These are phyloP conservation scores for Dexiosoma caninum DNA, from an alignment of 2,888 invertebrate genomes.

Conservation along the genomic window DNA sequence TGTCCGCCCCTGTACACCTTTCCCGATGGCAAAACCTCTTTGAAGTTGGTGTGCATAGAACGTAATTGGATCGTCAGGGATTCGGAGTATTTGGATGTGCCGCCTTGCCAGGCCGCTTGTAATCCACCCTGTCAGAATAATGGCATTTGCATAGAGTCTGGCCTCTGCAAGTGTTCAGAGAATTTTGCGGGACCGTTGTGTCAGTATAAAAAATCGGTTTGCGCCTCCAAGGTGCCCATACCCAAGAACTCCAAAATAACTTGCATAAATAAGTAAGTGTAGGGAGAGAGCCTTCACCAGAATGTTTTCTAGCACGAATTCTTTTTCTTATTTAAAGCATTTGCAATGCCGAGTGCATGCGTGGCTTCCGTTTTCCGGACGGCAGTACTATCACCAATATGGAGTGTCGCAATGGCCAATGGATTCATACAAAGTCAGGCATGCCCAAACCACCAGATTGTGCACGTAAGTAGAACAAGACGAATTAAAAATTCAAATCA, in stretches of 20 bases:
- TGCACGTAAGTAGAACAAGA: constrained; percentile 81
- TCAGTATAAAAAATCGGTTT: constrained; percentile 85
- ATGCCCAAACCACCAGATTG: constrained; percentile 84
- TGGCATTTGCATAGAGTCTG: constrained; percentile 87
- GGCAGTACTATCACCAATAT: constrained; percentile 84
- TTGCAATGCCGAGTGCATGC: constrained; percentile 83
- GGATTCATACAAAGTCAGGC: constrained; percentile 83
- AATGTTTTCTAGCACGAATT: no score
- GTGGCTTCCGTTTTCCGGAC: constrained; percentile 85
- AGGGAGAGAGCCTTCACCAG: no score
- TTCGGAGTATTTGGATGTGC: constrained; percentile 76
- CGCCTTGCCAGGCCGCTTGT: constrained; percentile 86
- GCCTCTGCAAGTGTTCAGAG: constrained; percentile 86
- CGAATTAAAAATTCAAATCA: no score
- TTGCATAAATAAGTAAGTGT: constrained; percentile 83
- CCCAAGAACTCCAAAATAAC: constrained; percentile 83
- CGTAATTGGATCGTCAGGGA: constrained; percentile 74
- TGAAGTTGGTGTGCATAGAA: constrained; percentile 72
- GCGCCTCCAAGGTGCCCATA: constrained; percentile 82
- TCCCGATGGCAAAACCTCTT: constrained; percentile 65
- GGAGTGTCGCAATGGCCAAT: constrained; percentile 84
- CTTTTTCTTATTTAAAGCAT: constrained; percentile 76
- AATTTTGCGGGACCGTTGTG: constrained; percentile 86
- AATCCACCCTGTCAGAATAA: constrained; percentile 87
- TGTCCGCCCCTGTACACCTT: constrained; percentile 71